Base-by-base conservation (phyloP, 30 jellyfish, hydroid and myxozoan species). In the Aurelia aurita complex sp. Pacific region DNA sequence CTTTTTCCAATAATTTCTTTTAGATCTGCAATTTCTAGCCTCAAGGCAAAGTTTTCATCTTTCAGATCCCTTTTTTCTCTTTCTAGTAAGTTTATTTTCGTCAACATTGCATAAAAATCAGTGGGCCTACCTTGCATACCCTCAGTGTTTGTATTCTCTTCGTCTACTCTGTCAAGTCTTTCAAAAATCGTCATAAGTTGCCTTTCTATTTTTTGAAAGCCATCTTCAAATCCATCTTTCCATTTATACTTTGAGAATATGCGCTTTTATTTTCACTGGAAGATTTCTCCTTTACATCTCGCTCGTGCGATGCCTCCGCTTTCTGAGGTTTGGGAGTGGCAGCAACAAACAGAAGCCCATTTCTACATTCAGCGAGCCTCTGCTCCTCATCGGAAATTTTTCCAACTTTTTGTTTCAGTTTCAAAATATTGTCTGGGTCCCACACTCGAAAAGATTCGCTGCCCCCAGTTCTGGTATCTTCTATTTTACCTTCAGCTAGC, bases 391-490 rank as follows among this genome's bases (percentile, higher is more conserved):
- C 74, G 38, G 38, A 64, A 64, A 64, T 64, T 12, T 64, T 64
- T 64, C 74, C 18, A 64, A 29, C 74, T 13, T 67, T 67, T 67
- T 67, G 54, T 67, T 67, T 67, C 34, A 1, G 78, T 29, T 17
- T 67, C 78, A 14, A 17, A 14, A 29, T 67, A 14, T 67, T 13
- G 34, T 1, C 78, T 67, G 78, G 54, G 54, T 67, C 82, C 0
- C 82, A 72, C 69, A 72, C 82, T 72, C 82, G 82, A 72, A 72
- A 54, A 72, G 4, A 67, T 34, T 52, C 10, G 29, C 29, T 23
- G 29, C 29, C 29, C 29, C 29, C 29, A 23, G 29, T 23, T 23
- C 29, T 23, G 29, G 29, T 23, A 23, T 23, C 29, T 23, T 23
- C 29, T 23, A 23, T 23, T 23, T 23, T 23, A 23, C 29, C 29